Percentiles rank a stretch among this genome's conserved stretches.
These are phyloP conservation scores for Cheirogaleus medius DNA, from an alignment of 2,113 vertebrate species.

Conservation along the genomic window DNA sequence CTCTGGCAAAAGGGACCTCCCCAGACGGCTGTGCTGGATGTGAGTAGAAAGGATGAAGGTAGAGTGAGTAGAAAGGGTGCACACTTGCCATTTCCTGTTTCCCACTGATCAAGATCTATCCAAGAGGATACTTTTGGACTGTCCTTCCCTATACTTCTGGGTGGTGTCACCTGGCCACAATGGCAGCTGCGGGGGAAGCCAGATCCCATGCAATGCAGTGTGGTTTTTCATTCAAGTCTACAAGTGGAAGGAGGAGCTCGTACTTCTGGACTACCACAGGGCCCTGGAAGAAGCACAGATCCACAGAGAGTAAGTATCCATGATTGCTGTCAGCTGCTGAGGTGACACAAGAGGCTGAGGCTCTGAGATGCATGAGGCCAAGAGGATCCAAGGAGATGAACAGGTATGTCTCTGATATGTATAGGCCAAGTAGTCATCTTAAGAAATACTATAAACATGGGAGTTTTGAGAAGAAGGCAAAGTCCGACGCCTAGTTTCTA, in stretches of 20 bases:
- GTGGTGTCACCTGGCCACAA: neutral
- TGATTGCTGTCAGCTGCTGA: neutral
- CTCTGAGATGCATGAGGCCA: neutral
- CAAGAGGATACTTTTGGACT: too few species aligned
- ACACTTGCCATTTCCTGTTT: neutral
- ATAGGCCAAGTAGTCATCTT: neutral
- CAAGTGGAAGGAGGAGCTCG: neutral
- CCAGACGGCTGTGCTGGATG: neutral
- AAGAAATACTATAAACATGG: neutral
- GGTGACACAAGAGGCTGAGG: neutral
- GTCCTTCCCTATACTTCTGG: neutral
- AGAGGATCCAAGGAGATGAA: neutral
- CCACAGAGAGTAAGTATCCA: neutral
- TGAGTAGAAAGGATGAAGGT: neutral
- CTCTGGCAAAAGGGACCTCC: accelerated
- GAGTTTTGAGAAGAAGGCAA: neutral
- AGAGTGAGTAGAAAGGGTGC: neutral
- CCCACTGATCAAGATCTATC: neutral
- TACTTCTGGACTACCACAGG: neutral
- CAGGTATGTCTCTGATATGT: neutral
- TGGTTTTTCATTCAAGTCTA: neutral
- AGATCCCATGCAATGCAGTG: too few species aligned
- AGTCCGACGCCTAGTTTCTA: neutral
- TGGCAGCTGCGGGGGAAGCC: neutral
- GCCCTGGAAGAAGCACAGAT: neutral